Base-by-base conservation (phyloP, 2,113 vertebrate genomes). In the Ploceus nigricollis region DNA sequence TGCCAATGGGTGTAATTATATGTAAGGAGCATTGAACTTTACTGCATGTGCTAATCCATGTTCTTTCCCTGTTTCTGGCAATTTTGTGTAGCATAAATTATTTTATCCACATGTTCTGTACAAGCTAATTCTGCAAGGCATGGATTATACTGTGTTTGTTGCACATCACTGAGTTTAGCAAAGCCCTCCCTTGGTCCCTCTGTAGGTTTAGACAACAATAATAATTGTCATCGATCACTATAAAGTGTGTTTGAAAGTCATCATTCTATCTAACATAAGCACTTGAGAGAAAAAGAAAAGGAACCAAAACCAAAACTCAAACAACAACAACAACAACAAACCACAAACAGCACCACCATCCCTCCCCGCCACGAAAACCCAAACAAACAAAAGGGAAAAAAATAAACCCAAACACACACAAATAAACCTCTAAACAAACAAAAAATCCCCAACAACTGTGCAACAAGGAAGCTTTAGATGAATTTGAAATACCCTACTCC, bases 311-410 rank as follows among this genome's bases (percentile, higher is more conserved):
- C 10, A 37, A 45, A 30, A 30, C 23, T 18, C 15, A 63, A 58
- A 42, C 19, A 50, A 30, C n/a, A 58, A 56, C 54, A 78, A 13
- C n/a, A 33, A 47, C 15, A 56, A 42, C 11, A n/a, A 10, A 1
- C 3, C 10, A n/a, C 10, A 30, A 35, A 63, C 11, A 51, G 2
- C 2, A 31, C 0, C 8, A 16, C 7, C 58, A 15, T 12, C 21
- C 7, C 22, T 35, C n/a, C 10, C 28, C 12, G 6, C 6, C 5
- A 12, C 2, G 2, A 51, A 42, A 50, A 54, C 14, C 15, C 37
- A 42, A 30, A 40, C 4, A 65, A 65, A 48, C 2, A 18, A 37
- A 60, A 31, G 12, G 12, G 11, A 18, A 44, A 65, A 20, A 33
- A 51, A 22, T 3, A 42, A 64, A 42, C 5, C 12, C 8, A 50